phyloP scores from a whole-genome alignment of 2,113 vertebrate genomes.

The Sorex araneus region DNA sequence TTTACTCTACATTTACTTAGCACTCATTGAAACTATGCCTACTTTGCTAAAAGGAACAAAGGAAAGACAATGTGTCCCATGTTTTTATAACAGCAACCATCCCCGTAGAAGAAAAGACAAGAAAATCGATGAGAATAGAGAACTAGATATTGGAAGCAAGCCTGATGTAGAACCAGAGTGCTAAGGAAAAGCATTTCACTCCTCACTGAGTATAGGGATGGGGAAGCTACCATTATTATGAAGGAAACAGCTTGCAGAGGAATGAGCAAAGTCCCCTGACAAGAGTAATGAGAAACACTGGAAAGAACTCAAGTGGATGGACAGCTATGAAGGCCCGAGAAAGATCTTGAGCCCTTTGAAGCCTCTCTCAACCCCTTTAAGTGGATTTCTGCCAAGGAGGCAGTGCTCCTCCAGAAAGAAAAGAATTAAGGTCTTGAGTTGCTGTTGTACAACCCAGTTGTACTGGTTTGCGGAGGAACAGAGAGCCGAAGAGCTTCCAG shows the following conservation, averaged over 20 bases:
- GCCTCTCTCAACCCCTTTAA: not conserved
- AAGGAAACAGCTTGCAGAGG: not conserved
- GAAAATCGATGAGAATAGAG: not conserved
- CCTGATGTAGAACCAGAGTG: not conserved
- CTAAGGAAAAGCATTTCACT: too few species aligned
- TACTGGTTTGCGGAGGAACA: not conserved
- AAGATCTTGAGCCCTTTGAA: not conserved
- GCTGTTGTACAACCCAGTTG: not conserved
- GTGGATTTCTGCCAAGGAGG: not conserved
- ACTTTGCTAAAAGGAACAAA: constrained; percentile 19
- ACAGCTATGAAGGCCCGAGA: not conserved
- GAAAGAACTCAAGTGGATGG: too few species aligned
- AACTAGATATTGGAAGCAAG: not conserved
- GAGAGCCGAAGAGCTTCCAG: not conserved
- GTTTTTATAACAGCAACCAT: not conserved
- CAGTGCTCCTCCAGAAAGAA: not conserved
- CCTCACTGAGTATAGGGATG: not conserved
- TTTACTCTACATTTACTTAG: constrained; percentile 41
- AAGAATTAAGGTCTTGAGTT: not conserved
- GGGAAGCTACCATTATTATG: not conserved
- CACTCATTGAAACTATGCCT: constrained; percentile 40
- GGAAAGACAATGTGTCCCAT: not conserved
- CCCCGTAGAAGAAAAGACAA: not conserved
- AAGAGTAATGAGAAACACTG: too few species aligned
- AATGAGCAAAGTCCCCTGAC: too few species aligned